Conservation (phyloP, 2,113 vertebrate species). For the Castor canadensis region DNA sequence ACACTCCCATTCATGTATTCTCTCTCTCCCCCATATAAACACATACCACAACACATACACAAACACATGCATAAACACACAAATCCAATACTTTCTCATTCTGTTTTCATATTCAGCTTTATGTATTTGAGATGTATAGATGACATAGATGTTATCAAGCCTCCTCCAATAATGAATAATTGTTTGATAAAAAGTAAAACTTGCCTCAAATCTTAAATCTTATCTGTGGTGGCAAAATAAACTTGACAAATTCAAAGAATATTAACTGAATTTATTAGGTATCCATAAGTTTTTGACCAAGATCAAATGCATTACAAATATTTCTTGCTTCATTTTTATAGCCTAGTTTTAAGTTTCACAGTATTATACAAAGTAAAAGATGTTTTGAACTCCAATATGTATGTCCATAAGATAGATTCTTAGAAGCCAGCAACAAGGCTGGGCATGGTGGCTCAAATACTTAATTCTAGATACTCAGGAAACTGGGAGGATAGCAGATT, state of each 20-base stretch:
- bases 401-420: not conserved
- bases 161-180: not conserved
- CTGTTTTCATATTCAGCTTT: not conserved
- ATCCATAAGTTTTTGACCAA: not conserved
- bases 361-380: not conserved
- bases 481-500: too few species aligned
- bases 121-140: not conserved
- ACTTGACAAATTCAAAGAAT: not conserved
- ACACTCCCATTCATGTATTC: not conserved
- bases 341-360: not conserved
- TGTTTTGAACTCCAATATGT: not conserved
- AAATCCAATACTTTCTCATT: not conserved
- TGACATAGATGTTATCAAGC: too few species aligned
- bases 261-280: not conserved
- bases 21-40: not conserved
- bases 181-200: not conserved
- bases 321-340: not conserved
- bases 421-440: not conserved
- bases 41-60: not conserved
- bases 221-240: not conserved
- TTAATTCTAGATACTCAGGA: too few species aligned
- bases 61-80: not conserved
- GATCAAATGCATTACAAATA: not conserved
- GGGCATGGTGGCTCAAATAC: too few species aligned
- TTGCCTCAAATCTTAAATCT: not conserved